These are phyloP conservation scores for Cacoxenus indagator DNA, from an alignment of 2,888 invertebrate genomes.

Conservation along the genomic window DNA sequence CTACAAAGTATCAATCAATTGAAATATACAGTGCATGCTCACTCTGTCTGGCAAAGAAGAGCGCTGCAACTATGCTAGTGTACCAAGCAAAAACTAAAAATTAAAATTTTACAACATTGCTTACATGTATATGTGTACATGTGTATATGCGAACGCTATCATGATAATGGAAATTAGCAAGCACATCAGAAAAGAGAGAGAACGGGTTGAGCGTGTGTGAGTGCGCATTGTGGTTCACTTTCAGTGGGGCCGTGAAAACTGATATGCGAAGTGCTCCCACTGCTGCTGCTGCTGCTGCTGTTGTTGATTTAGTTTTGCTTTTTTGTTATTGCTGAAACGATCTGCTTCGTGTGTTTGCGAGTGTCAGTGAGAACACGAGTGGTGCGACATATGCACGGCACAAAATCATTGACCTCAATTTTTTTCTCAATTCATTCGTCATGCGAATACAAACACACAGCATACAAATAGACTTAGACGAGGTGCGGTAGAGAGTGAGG, in stretches of 20 bases:
- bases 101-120: neutral
- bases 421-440: conserved; percentile 43
- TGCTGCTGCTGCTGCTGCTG: conserved; percentile 11
- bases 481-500: neutral
- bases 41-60: too few species aligned
- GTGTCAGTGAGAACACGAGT: conserved; percentile 2
- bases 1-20: too few species aligned
- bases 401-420: conserved; percentile 64
- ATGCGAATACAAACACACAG: conserved; percentile 34
- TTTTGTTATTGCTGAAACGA: neutral
- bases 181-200: too few species aligned
- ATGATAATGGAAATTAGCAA: too few species aligned
- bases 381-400: conserved; percentile 40
- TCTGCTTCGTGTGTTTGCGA: conserved; percentile 12
- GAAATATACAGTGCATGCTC: too few species aligned
- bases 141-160: too few species aligned
- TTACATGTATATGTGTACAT: neutral
- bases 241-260: too few species aligned
- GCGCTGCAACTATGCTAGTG: too few species aligned
- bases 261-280: too few species aligned
- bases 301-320: conserved; percentile 20
- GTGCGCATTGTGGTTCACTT: too few species aligned
- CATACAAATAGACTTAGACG: conserved; percentile 23
- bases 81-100: neutral
- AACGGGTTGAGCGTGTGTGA: too few species aligned